Percentiles rank a stretch among this genome's conserved stretches.
Evolutionary conservation across 2,113 vertebrate genomes (phyloP).

Genomic region (Crypturellus undulatus): DNA sequence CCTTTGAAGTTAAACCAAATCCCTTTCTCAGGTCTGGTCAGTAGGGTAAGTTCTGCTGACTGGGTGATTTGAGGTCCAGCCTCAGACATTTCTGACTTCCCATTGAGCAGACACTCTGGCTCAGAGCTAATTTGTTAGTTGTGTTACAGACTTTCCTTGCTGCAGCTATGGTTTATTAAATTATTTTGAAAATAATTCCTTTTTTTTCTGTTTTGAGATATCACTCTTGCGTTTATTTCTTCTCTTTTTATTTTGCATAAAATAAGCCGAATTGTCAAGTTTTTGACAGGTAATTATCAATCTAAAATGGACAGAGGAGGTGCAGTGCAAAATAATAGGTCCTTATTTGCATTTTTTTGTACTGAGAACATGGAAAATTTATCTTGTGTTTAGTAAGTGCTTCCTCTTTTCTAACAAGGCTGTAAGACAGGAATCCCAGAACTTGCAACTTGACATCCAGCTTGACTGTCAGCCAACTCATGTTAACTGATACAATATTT

Average conservation of each 20-base stretch:
- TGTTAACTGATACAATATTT: neutral
- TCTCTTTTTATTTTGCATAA: neutral
- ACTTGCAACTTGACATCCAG: neutral
- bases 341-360: neutral
- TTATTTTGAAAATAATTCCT: neutral
- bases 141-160: neutral
- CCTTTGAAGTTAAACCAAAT: neutral
- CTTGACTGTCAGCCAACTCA: neutral
- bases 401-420: neutral
- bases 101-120: neutral
- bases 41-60: neutral
- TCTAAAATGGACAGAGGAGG: neutral
- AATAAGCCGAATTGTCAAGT: neutral
- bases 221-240: neutral
- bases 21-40: neutral
- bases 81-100: neutral
- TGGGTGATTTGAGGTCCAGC: neutral
- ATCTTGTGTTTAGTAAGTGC: neutral
- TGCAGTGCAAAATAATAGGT: neutral
- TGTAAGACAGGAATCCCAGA: neutral
- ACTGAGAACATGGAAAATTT: neutral
- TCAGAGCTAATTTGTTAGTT: neutral
- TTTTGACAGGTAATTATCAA: neutral
- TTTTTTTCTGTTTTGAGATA: neutral
- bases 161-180: neutral